Evolutionary conservation across 2,113 vertebrate species (phyloP), one percentile per base, ranked within the genome.

Genomic region (Pseudonaja textilis): DNA sequence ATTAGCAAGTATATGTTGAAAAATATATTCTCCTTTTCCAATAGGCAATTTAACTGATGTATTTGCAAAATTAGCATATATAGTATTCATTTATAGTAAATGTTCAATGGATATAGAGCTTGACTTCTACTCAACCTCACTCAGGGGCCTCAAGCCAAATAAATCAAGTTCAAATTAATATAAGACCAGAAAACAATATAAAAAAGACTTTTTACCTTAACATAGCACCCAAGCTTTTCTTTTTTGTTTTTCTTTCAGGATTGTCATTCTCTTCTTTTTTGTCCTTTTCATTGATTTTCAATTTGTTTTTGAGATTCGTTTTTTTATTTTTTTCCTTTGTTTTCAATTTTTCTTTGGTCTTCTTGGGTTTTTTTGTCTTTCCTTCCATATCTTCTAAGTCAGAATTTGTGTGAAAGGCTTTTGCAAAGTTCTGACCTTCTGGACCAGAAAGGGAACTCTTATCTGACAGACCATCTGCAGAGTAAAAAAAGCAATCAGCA

Each of bases 201-300:
- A 89, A 94, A 91, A 93, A 92, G 34, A 39, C 5, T 55, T 87
- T 0, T 87, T 99, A 99, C 99, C 99, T 99, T 94, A 99, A 97
- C 96, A 99, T 98, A 95, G 98, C 98, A 10, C 98, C 98, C 23
- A 99, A 98, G 23, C 98, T 98, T 88, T 98, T 99, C 97, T 98
- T 99, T 97, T 99, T 99, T 39, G 97, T 98, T 97, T 98, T 99
- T 96, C 98, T 99, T 90, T 99, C 99, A 0, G 96, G 96, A 56
- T 99, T 99, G 93, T 99, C 98, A 6, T 94, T 97, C 91, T 99
- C 99, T 88, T 98, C 99, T 47, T 97, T 97, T 94, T 97, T 98
- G 97, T 99, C 99, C 94, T 98, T 99, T 91, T 98, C 98, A 92
- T 99, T 99, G 18, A 97, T 97, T 97, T 98, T 98, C 87, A 94